Evolutionary conservation across 2,797 vertebrate species (phyloP).

Genomic region (Poeciliopsis infans): DNA sequence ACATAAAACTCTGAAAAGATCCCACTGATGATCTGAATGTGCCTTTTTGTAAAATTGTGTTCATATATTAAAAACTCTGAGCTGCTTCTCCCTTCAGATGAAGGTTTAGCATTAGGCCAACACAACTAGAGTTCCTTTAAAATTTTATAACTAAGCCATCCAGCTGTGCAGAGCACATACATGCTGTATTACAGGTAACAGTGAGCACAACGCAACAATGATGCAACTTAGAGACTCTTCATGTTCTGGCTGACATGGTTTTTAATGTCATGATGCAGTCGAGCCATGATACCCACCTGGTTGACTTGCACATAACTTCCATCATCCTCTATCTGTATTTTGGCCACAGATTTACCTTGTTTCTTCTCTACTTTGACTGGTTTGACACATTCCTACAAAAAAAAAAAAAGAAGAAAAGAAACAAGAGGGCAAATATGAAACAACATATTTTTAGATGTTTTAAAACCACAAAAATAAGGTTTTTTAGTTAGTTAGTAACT

Average conservation of each 20-base stretch:
- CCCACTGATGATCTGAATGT: neutral
- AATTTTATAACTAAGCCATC: neutral
- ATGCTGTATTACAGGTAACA: neutral
- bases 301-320: slow-evolving; percentile 91
- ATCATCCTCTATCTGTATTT: slow-evolving; percentile 93
- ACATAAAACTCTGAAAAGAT: neutral
- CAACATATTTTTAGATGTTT: neutral
- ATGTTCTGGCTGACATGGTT: neutral
- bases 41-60: neutral
- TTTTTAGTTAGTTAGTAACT: neutral
- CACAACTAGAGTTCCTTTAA: neutral
- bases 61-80: neutral
- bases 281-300: slow-evolving; percentile 74
- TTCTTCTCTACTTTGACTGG: slow-evolving; percentile 91
- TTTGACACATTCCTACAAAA: slow-evolving; percentile 90
- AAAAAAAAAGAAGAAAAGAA: slow-evolving; percentile 1
- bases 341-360: slow-evolving; percentile 84
- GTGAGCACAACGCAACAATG: neutral
- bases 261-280: neutral
- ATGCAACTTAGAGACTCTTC: neutral
- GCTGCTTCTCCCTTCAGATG: neutral
- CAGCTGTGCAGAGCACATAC: neutral
- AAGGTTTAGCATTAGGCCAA: neutral
- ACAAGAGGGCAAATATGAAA: slow-evolving; percentile 1
- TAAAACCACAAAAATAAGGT: neutral